phyloP scores from a whole-genome alignment of 2,797 vertebrate species.

The Melanotaenia pygmaea region DNA sequence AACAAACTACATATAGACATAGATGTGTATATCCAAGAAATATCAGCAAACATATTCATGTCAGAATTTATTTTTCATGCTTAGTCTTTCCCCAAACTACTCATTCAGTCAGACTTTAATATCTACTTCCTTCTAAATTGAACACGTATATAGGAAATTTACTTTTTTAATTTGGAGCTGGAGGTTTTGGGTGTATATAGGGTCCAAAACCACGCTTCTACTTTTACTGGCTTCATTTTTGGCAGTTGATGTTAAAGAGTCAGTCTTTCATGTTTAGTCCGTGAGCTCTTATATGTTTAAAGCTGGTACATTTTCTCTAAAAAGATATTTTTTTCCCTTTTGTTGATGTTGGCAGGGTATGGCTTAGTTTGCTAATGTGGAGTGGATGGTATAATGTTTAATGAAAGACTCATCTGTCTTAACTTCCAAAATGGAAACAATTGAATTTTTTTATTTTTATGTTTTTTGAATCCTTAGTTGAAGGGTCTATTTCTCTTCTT shows the following conservation, averaged over 20 bases:
- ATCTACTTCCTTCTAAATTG: too few species aligned
- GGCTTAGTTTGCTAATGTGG: conserved; percentile 46
- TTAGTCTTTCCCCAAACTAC: too few species aligned
- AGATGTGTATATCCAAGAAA: too few species aligned
- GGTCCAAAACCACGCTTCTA: too few species aligned
- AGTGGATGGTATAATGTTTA: conserved; percentile 35
- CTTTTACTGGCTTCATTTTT: background rate
- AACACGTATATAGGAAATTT: too few species aligned
- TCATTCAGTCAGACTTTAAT: too few species aligned
- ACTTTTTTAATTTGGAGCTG: background rate
- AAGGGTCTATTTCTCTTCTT: background rate
- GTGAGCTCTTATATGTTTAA: background rate
- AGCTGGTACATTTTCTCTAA: conserved; percentile 50
- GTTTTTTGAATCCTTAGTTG: conserved; percentile 11
- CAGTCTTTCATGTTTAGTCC: background rate
- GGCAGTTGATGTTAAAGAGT: background rate
- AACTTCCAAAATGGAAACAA: conserved; percentile 55
- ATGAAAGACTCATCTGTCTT: conserved; percentile 41
- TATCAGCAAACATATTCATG: too few species aligned
- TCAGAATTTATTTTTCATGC: too few species aligned
- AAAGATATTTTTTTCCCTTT: conserved; percentile 50
- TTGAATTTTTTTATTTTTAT: conserved; percentile 28
- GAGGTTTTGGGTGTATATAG: background rate
- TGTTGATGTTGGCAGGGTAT: conserved; percentile 48
- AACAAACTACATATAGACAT: too few species aligned